phyloP scores from a whole-genome alignment of 2,113 vertebrate species.

The Cercocebus atys region DNA sequence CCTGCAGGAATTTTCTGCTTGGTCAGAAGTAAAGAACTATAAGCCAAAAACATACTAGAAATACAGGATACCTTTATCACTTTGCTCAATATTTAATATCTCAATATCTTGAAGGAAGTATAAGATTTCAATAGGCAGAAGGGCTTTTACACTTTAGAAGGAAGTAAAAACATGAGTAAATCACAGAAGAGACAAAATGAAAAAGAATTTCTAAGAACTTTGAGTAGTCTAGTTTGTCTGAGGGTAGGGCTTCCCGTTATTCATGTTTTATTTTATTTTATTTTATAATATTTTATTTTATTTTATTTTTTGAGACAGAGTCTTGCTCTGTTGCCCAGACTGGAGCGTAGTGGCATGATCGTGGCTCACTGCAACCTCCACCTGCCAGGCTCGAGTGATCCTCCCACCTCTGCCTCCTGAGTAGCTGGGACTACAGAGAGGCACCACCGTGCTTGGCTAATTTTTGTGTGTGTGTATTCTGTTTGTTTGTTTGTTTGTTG shows the following conservation, averaged over 20 bases:
- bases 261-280: too few relatives aligned
- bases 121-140: not conserved
- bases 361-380: too few relatives aligned
- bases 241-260: not conserved
- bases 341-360: too few relatives aligned
- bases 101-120: slow-evolving; percentile 37
- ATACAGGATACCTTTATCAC: not conserved
- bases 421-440: too few relatives aligned
- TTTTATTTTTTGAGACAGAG: too few relatives aligned
- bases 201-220: not conserved
- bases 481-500: too few relatives aligned
- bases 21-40: slow-evolving; percentile 32
- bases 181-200: not conserved
- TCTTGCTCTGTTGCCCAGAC: too few relatives aligned
- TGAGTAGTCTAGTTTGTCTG: not conserved
- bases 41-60: slow-evolving; percentile 19
- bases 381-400: too few relatives aligned
- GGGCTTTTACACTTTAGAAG: not conserved
- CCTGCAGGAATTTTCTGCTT: slow-evolving; percentile 26
- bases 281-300: too few relatives aligned
- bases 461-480: too few relatives aligned
- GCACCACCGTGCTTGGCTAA: too few relatives aligned
- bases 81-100: slow-evolving; percentile 18
- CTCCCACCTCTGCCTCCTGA: too few relatives aligned
- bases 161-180: slow-evolving; percentile 1